Evolutionary conservation across 2,113 vertebrate genomes (phyloP), one percentile per base, ranked within the genome.

Genomic region (Prinia subflava): DNA sequence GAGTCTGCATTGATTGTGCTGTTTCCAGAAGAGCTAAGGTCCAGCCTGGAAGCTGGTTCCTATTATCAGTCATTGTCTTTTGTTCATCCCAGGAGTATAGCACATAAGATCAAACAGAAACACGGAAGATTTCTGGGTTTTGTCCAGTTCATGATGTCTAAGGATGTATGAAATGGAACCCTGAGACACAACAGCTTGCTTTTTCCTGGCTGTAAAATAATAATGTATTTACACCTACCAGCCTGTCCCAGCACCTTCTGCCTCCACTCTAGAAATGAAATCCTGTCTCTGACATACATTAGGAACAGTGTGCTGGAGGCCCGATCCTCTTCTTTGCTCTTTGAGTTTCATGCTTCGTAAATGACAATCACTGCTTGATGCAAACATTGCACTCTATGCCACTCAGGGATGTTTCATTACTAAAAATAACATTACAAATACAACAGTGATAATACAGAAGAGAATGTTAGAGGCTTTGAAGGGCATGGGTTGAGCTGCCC

Each of bases 291-390:
- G 67, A 76, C 44, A 78, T 86, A 52, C 56, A 85, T 57, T 68
- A 68, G 55, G 22, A 89, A 75, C 83, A 78, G 42, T 63, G 30
- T 84, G 39, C 86, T 88, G 68, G 81, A 94, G 83, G 69, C 41
- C 31, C 59, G 21, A 7, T 50, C 82, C 57, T 95, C 44, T 55
- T 80, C 90, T 94, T 92, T 94, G 50, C 55, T 91, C 90, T 89
- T 80, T 79, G 93, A 90, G 62, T 90, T 95, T 96, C 97, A 93
- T 2, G 6, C 76, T 98, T 97, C 44, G 94, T 98, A 97, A 97
- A 98, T 97, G 98, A 99, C 98, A 99, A 99, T 99, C 98, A 98
- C 97, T 98, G 98, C 96, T 98, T 92, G 88, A 98, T 41, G 98
- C 97, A 96, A 96, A 97, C 92, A 65, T 98, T 98, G 98, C 98